Conservation (phyloP, 2,113 vertebrate species). For the Lutjanus erythropterus region DNA sequence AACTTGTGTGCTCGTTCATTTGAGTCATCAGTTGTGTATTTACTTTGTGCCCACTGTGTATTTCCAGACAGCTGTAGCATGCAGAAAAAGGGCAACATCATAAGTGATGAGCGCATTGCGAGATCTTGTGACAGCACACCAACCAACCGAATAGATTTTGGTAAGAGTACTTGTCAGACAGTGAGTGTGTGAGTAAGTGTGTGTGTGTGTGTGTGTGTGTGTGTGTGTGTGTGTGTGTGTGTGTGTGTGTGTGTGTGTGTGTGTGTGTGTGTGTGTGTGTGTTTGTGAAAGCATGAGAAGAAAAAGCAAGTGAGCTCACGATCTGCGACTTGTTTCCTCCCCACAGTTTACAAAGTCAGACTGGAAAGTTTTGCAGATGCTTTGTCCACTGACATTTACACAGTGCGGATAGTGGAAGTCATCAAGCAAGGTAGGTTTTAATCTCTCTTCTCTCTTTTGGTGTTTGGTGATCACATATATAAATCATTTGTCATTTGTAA, state of each 20-base stretch:
- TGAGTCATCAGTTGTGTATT: background rate
- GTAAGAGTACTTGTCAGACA: no score
- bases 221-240: no score
- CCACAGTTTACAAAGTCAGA: constrained; percentile 76
- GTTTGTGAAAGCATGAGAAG: no score
- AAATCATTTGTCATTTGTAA: no score
- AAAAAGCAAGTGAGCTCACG: background rate
- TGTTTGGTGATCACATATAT: no score
- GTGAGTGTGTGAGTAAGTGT: no score
- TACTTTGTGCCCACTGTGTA: no score
- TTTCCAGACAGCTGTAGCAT: constrained; percentile 88
- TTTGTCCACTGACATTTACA: constrained; percentile 67
- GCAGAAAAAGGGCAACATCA: constrained; percentile 49
- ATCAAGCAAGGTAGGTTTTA: constrained; percentile 77
- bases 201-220: no score
- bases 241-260: no score
- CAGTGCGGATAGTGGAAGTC: constrained; percentile 47
- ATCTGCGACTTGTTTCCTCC: constrained; percentile 11
- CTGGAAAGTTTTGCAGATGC: background rate
- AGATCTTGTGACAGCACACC: constrained; percentile 80
- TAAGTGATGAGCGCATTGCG: constrained; percentile 47
- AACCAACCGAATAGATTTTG: constrained; percentile 76
- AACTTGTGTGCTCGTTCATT: background rate
- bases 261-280: no score
- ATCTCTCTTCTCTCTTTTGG: no score